Percentiles rank a stretch among this genome's conserved stretches.
Evolutionary conservation across 2,888 invertebrate genomes (phyloP).

Genomic region (Drosophila prolongata): DNA sequence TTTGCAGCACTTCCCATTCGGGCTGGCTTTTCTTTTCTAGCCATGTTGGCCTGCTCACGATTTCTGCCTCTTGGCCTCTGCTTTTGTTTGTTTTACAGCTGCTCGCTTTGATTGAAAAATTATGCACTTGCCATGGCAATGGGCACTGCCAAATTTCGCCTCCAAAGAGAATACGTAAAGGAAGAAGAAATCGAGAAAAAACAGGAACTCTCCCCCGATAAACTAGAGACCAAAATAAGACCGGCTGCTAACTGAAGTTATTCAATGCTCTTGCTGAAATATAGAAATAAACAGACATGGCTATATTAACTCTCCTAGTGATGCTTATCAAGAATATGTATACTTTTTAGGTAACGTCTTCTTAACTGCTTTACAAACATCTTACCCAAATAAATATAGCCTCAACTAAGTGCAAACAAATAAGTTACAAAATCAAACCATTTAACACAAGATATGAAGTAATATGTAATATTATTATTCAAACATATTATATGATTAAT

Average conservation of each 20-base stretch:
- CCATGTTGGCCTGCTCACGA: slow-evolving; percentile 53
- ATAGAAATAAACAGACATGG: no score
- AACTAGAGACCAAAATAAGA: slow-evolving; percentile 7
- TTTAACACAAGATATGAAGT: no score
- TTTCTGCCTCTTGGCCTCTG: slow-evolving; percentile 41
- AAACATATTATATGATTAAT: no score
- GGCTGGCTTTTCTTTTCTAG: slow-evolving; percentile 36
- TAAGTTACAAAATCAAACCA: no score
- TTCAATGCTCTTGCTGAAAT: slow-evolving; percentile 12
- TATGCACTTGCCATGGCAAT: slow-evolving; percentile 78
- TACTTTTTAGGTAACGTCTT: no score
- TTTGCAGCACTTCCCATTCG: slow-evolving; percentile 49
- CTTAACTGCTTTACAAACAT: no score
- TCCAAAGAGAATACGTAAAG: slow-evolving; percentile 35
- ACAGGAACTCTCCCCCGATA: slow-evolving; percentile 7
- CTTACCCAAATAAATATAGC: no score
- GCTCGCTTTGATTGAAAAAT: slow-evolving; percentile 79
- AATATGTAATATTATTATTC: no score
- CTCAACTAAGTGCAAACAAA: no score
- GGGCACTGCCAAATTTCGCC: slow-evolving; percentile 76
- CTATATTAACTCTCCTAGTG: no score
- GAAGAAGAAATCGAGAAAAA: slow-evolving; percentile 18
- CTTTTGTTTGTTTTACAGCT: slow-evolving; percentile 77
- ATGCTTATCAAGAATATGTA: no score
- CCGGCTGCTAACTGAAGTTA: neutral